phyloP scores from a whole-genome alignment of 2,888 invertebrate species.

The Biston stratarius region DNA sequence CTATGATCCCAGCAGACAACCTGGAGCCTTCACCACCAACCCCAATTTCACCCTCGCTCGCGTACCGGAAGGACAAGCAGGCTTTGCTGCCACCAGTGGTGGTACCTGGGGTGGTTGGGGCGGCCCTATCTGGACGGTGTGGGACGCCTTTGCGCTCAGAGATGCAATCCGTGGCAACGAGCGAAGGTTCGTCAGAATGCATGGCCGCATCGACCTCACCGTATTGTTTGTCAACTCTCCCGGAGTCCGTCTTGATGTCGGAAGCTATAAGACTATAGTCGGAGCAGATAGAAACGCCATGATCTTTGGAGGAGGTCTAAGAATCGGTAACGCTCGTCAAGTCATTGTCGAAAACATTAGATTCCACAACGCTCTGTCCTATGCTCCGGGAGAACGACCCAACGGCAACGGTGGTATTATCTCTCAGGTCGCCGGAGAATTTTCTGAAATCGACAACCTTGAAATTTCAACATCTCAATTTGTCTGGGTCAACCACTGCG shows the following conservation, averaged over 20 bases:
- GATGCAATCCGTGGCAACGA: background rate
- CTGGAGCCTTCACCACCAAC: background rate
- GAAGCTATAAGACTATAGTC: constrained; percentile 3
- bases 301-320: background rate
- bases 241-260: background rate
- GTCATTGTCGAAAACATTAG: too few relatives aligned
- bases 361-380: too few relatives aligned
- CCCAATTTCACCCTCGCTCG: background rate
- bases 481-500: too few relatives aligned
- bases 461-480: too few relatives aligned
- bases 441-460: too few relatives aligned
- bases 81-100: background rate
- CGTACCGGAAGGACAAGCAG: background rate
- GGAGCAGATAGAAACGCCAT: constrained; percentile 1
- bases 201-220: background rate
- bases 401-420: constrained; percentile 2
- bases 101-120: constrained; percentile 1
- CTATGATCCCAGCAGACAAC: background rate
- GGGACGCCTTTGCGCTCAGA: constrained; percentile 5
- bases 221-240: background rate
- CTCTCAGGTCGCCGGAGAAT: too few relatives aligned
- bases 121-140: constrained; percentile 3
- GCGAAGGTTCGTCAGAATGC: background rate
- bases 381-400: background rate
- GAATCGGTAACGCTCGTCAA: too few relatives aligned